phyloP scores from a whole-genome alignment of 2,888 invertebrate species.

The Drosophila algonquin region DNA sequence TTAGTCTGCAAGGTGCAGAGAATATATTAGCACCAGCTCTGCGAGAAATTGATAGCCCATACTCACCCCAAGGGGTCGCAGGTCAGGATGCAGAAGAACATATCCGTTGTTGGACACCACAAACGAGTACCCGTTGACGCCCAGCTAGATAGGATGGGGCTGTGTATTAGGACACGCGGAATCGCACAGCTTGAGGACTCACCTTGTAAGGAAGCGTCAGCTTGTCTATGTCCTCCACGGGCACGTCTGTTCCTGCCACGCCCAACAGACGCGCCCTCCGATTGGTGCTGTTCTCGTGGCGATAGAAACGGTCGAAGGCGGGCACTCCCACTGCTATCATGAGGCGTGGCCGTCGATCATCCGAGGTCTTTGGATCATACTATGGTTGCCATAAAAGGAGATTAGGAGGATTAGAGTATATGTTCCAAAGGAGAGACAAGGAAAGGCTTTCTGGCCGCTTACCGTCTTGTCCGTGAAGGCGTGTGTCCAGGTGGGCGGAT shows the following conservation, averaged over 20 bases:
- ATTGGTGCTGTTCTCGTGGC: conserved; percentile 81
- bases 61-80: conserved; percentile 92
- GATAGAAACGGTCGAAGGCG: conserved; percentile 91
- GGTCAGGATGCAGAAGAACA: conserved; percentile 96
- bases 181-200: conserved; percentile 66
- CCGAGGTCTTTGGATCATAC: conserved; percentile 74
- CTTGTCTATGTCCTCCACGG: conserved; percentile 95
- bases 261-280: conserved; percentile 91
- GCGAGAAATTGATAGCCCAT: neutral
- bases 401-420: too few species aligned
- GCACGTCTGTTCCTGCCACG: conserved; percentile 93
- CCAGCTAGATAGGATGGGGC: conserved; percentile 87
- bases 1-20: conserved; percentile 56
- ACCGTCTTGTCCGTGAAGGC: conserved; percentile 95
- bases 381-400: conserved; percentile 28
- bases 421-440: neutral
- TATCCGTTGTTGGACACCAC: conserved; percentile 99
- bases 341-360: conserved; percentile 85
- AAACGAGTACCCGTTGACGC: conserved; percentile 98
- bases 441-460: conserved; percentile 55
- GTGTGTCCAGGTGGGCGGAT: conserved; percentile 97
- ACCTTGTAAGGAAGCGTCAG: conserved; percentile 95
- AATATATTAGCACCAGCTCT: neutral
- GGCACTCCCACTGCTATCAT: conserved; percentile 97
- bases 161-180: fast-evolving